Conservation (phyloP, 1,140 invertebrate species). For the Orchesella cincta region DNA sequence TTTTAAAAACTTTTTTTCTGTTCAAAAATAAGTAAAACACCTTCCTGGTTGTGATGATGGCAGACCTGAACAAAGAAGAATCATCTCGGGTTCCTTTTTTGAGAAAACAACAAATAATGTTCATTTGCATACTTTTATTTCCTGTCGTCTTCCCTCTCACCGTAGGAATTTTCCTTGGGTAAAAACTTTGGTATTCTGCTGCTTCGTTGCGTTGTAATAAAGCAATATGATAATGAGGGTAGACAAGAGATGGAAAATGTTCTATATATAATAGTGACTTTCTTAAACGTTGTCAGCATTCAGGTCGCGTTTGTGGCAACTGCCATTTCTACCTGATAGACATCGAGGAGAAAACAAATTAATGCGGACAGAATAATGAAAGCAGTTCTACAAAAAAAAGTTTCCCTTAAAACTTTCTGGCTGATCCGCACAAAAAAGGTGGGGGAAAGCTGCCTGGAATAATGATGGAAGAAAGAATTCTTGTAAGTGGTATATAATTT, state of each 20-base stretch:
- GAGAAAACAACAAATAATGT: too few relatives aligned
- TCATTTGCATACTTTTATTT: too few relatives aligned
- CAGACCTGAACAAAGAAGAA: too few relatives aligned
- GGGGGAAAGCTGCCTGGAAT: constrained; percentile 15
- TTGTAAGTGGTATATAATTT: not conserved
- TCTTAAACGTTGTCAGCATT: not conserved
- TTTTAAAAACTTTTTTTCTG: too few relatives aligned
- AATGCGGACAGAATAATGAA: constrained; percentile 22
- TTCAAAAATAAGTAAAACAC: too few relatives aligned
- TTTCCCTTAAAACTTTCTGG: constrained; percentile 7
- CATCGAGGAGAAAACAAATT: constrained; percentile 17
- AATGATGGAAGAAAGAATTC: constrained; percentile 5
- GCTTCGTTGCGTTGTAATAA: too few relatives aligned
- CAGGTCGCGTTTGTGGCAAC: too few relatives aligned
- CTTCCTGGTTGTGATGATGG: too few relatives aligned
- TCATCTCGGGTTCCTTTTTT: too few relatives aligned
- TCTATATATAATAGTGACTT: not conserved
- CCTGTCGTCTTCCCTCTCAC: not conserved
- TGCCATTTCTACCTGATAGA: constrained; percentile 12
- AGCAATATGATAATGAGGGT: not conserved
- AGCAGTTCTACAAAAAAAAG: not conserved
- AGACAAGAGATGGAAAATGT: not conserved
- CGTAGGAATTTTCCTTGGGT: not conserved
- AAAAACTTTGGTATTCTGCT: too few relatives aligned
- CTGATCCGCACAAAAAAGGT: constrained; percentile 2